Conservation (phyloP, 2,888 invertebrate species). For the Chaetogeoica ovagalla region DNA sequence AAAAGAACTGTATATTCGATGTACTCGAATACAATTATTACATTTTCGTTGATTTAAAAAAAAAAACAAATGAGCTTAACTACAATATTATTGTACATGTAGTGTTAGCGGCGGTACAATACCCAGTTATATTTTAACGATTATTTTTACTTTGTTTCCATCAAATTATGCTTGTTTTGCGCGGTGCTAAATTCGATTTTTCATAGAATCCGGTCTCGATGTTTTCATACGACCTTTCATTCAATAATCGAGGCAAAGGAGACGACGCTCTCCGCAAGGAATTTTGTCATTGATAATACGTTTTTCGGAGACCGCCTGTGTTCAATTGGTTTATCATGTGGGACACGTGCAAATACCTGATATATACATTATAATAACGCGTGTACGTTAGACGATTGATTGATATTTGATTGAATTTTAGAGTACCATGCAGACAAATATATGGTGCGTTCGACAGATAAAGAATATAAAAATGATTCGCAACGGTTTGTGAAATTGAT, state of each 20-base stretch:
- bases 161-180: too few relatives aligned
- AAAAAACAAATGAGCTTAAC: too few relatives aligned
- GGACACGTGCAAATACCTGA: not conserved
- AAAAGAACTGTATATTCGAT: too few relatives aligned
- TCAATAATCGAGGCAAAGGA: not conserved
- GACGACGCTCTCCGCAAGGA: not conserved
- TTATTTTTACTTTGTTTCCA: too few relatives aligned
- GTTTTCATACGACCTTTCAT: slow-evolving; percentile 3
- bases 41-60: too few relatives aligned
- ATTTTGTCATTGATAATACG: slow-evolving; percentile 5
- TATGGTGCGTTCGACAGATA: not conserved
- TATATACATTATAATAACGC: slow-evolving; percentile 26
- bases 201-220: not conserved
- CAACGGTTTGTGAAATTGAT: not conserved
- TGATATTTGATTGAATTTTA: slow-evolving; percentile 13
- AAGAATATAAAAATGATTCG: not conserved
- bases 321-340: slow-evolving; percentile 6
- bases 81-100: too few relatives aligned
- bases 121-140: too few relatives aligned
- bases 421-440: not conserved
- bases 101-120: too few relatives aligned
- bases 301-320: not conserved
- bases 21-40: too few relatives aligned
- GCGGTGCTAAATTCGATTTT: too few relatives aligned
- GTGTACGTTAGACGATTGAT: not conserved